Conservation (phyloP, 2,797 vertebrate species). For the Xyrichtys novacula region DNA sequence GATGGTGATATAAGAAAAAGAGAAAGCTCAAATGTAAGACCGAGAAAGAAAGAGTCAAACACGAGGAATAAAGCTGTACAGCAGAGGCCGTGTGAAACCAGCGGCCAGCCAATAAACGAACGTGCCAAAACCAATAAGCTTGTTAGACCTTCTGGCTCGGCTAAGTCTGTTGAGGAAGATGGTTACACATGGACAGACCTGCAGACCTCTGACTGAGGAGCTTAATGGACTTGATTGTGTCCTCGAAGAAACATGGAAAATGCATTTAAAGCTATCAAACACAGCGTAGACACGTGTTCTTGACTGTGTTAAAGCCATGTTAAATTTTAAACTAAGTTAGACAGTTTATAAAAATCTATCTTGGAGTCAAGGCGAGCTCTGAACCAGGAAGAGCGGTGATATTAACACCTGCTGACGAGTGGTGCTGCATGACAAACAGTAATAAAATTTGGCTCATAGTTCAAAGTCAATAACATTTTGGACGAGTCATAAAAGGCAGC, state of each 20-base stretch:
- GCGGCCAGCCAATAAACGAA: constrained; percentile 11
- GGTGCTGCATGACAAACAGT: no score
- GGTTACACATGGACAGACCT: constrained; percentile 23
- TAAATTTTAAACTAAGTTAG: no score
- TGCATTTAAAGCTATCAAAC: no score
- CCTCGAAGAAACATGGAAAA: not conserved
- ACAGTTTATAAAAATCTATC: no score
- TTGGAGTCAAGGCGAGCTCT: no score
- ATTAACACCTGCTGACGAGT: no score
- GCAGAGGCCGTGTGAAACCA: constrained; percentile 9
- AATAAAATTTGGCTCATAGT: no score
- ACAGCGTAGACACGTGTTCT: no score
- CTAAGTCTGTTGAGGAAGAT: constrained; percentile 33
- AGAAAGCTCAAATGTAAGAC: not conserved
- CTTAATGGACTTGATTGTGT: constrained; percentile 26
- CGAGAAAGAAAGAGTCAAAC: not conserved
- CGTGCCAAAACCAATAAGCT: constrained; percentile 36
- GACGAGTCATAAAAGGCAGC: no score
- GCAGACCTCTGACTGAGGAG: constrained; percentile 15
- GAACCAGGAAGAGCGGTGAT: no score
- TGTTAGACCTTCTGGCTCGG: constrained; percentile 22
- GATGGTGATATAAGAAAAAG: not conserved
- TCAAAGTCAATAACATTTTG: no score
- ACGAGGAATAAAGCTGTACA: not conserved
- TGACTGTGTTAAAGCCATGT: no score